These are phyloP conservation scores for Myopa tessellatipennis DNA, from an alignment of 2,888 invertebrate genomes.

Conservation along the genomic window DNA sequence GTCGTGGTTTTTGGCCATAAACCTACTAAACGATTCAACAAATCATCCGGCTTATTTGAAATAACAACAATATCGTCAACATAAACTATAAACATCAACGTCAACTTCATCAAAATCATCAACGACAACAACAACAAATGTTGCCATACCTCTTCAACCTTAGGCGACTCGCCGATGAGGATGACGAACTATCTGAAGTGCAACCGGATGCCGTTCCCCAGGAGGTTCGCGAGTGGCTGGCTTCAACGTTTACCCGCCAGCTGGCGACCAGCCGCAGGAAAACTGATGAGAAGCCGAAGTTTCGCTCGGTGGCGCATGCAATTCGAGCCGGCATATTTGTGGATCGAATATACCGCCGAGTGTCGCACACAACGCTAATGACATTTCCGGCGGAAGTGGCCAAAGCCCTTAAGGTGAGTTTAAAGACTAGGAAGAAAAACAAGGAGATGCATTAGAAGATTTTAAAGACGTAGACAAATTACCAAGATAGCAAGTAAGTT, in stretches of 20 bases:
- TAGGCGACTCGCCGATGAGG: constrained; percentile 88
- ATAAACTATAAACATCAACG: constrained; percentile 22
- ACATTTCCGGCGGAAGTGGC: constrained; percentile 90
- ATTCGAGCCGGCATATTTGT: constrained; percentile 97
- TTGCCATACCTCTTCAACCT: constrained; percentile 40
- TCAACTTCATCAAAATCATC: constrained; percentile 15
- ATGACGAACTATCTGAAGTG: constrained; percentile 95
- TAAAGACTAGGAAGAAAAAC: not conserved
- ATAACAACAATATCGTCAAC: constrained; percentile 23
- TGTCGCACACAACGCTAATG: constrained; percentile 81
- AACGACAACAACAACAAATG: constrained; percentile 28
- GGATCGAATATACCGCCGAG: constrained; percentile 89
- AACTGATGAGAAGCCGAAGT: constrained; percentile 86
- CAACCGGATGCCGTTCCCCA: constrained; percentile 96
- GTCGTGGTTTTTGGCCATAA: constrained; percentile 26
- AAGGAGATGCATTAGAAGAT: not conserved
- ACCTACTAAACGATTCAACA: constrained; percentile 30
- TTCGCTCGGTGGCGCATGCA: constrained; percentile 95
- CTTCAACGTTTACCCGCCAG: constrained; percentile 94
- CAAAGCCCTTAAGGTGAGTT: constrained; percentile 83
- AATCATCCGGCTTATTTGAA: constrained; percentile 24
- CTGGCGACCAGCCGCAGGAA: constrained; percentile 81
- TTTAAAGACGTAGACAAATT: no score
- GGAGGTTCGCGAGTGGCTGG: constrained; percentile 96
- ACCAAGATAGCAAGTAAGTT: no score